Evolutionary conservation across 2,888 invertebrate genomes (phyloP).

Genomic region (Drosophila acutilabella): DNA sequence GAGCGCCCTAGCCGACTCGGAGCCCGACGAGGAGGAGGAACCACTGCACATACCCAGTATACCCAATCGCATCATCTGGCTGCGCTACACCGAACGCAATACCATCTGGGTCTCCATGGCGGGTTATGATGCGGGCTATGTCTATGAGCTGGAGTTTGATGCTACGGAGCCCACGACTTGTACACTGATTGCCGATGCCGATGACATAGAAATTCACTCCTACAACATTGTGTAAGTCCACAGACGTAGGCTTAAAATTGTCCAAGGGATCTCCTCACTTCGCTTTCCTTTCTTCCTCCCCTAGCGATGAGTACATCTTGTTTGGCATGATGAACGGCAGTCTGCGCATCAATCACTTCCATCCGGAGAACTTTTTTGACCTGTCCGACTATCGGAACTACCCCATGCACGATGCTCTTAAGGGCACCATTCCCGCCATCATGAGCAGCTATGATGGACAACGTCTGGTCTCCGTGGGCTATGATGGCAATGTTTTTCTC

Average conservation of each 20-base stretch:
- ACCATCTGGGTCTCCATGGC: conserved; percentile 88
- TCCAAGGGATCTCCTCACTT: neutral
- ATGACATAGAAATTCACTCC: conserved; percentile 87
- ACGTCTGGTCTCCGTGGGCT: conserved; percentile 88
- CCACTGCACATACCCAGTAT: conserved; percentile 86
- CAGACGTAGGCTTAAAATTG: too few relatives aligned
- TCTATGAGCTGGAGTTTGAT: conserved; percentile 87
- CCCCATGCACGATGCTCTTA: conserved; percentile 91
- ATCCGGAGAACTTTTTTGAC: conserved; percentile 86
- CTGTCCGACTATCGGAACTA: conserved; percentile 89
- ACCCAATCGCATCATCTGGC: conserved; percentile 87
- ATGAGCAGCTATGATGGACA: conserved; percentile 87
- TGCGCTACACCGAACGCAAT: conserved; percentile 86
- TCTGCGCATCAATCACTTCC: conserved; percentile 86
- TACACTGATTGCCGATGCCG: conserved; percentile 86
- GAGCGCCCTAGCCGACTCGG: conserved; percentile 87
- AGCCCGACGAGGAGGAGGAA: conserved; percentile 86
- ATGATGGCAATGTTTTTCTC: conserved; percentile 92
- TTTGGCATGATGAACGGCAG: conserved; percentile 88
- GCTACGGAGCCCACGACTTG: conserved; percentile 85
- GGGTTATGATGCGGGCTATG: conserved; percentile 89
- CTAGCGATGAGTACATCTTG: conserved; percentile 86
- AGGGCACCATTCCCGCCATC: conserved; percentile 89
- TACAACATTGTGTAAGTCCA: conserved; percentile 86
- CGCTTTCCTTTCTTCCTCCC: neutral